phyloP scores from a whole-genome alignment of 2,888 invertebrate species.

The Ennomos quercinarius region DNA sequence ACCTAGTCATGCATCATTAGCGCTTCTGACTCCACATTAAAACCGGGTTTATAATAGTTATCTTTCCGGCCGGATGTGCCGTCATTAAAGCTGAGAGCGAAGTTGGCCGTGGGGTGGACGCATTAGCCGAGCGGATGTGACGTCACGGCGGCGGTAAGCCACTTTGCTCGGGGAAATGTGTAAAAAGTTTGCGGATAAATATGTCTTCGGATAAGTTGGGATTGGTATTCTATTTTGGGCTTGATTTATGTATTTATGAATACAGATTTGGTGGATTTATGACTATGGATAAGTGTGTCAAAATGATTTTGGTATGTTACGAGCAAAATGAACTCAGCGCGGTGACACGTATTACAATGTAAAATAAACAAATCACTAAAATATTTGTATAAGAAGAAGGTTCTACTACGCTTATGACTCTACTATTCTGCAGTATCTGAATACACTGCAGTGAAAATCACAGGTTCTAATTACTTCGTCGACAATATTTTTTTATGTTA shows the following conservation, averaged over 20 bases:
- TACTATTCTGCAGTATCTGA: too few relatives aligned
- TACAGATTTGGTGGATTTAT: too few relatives aligned
- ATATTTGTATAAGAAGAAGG: too few relatives aligned
- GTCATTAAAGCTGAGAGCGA: constrained; percentile 36
- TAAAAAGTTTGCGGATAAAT: constrained; percentile 29
- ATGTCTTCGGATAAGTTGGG: constrained; percentile 21
- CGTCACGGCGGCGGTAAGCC: constrained; percentile 33
- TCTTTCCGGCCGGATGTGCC: constrained; percentile 32
- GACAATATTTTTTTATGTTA: too few relatives aligned
- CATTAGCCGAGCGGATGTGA: constrained; percentile 42
- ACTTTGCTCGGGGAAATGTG: constrained; percentile 30
- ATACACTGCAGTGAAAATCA: too few relatives aligned
- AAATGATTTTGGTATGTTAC: too few relatives aligned
- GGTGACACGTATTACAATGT: too few relatives aligned
- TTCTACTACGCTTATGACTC: too few relatives aligned
- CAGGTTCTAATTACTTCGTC: too few relatives aligned
- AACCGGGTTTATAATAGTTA: constrained; percentile 29
- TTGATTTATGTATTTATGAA: constrained; percentile 20
- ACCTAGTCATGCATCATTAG: constrained; percentile 10
- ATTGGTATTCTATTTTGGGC: constrained; percentile 18
- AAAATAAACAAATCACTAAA: too few relatives aligned
- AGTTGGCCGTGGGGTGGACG: constrained; percentile 37
- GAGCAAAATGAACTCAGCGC: too few relatives aligned
- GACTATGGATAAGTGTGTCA: too few relatives aligned
- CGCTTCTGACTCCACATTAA: constrained; percentile 20